Evolutionary conservation across 1,140 invertebrate species (phyloP).

Genomic region (Ips typographus): DNA sequence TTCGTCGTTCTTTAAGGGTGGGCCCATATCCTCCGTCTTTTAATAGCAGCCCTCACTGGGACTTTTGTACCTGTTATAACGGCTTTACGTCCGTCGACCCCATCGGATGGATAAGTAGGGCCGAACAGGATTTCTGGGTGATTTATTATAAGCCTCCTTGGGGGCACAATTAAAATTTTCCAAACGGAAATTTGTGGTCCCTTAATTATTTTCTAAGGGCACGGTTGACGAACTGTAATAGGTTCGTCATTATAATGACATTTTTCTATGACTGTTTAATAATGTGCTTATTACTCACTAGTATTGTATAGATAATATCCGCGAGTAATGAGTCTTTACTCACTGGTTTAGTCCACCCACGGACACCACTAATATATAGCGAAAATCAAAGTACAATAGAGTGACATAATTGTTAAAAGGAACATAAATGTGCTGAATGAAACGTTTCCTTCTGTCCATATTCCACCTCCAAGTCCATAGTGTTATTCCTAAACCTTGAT

Average conservation of each 20-base stretch:
- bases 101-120: conserved; percentile 18
- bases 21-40: conserved; percentile 11
- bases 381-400: no score
- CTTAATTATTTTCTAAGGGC: conserved; percentile 3
- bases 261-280: neutral
- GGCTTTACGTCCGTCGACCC: conserved; percentile 23
- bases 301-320: neutral
- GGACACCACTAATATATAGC: no score
- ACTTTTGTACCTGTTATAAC: conserved; percentile 32
- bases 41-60: conserved; percentile 19
- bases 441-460: no score
- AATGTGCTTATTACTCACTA: neutral
- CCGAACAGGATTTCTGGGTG: conserved; percentile 14
- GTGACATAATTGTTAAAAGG: no score
- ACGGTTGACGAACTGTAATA: no score
- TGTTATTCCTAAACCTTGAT: no score
- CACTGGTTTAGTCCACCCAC: no score
- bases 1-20: conserved; percentile 11
- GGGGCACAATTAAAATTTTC: conserved; percentile 18
- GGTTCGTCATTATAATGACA: neutral
- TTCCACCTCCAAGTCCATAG: no score
- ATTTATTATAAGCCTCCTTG: conserved; percentile 11
- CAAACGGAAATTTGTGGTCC: conserved; percentile 17
- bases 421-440: no score
- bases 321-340: neutral